Evolutionary conservation across 2,888 invertebrate genomes (phyloP).

Genomic region (Furcula furcula): DNA sequence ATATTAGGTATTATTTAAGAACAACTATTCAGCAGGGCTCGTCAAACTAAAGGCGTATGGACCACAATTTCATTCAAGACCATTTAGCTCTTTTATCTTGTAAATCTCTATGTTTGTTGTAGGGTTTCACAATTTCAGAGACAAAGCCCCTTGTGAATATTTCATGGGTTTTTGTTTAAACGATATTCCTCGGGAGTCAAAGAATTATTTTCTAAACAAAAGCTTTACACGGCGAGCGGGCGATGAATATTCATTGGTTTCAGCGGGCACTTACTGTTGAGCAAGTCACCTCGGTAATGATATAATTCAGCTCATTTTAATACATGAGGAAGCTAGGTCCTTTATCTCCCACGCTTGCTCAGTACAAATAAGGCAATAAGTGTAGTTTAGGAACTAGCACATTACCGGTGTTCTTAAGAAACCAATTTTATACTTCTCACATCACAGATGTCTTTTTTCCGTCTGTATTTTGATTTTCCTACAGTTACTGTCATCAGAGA

Average conservation of each 20-base stretch:
- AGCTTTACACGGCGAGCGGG: slow-evolving; percentile 30
- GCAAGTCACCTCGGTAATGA: slow-evolving; percentile 24
- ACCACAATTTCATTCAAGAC: slow-evolving; percentile 40
- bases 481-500: too few relatives aligned
- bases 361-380: too few relatives aligned
- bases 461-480: too few relatives aligned
- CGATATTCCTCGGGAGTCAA: slow-evolving; percentile 50
- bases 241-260: slow-evolving; percentile 58
- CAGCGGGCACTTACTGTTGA: slow-evolving; percentile 25
- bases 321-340: too few relatives aligned
- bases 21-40: slow-evolving; percentile 18
- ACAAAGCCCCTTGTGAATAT: slow-evolving; percentile 70
- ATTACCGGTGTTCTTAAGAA: too few relatives aligned
- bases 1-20: slow-evolving; percentile 2
- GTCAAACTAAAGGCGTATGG: slow-evolving; percentile 15
- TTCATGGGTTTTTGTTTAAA: slow-evolving; percentile 61
- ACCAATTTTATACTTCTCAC: too few relatives aligned
- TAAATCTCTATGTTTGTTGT: slow-evolving; percentile 61
- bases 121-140: slow-evolving; percentile 57
- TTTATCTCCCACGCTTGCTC: too few relatives aligned
- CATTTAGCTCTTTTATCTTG: slow-evolving; percentile 59
- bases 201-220: slow-evolving; percentile 58
- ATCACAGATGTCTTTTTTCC: too few relatives aligned
- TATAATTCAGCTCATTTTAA: slow-evolving; percentile 7
- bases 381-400: too few relatives aligned